phyloP scores from a whole-genome alignment of 2,113 vertebrate species.

The Baryphthengus martii region DNA sequence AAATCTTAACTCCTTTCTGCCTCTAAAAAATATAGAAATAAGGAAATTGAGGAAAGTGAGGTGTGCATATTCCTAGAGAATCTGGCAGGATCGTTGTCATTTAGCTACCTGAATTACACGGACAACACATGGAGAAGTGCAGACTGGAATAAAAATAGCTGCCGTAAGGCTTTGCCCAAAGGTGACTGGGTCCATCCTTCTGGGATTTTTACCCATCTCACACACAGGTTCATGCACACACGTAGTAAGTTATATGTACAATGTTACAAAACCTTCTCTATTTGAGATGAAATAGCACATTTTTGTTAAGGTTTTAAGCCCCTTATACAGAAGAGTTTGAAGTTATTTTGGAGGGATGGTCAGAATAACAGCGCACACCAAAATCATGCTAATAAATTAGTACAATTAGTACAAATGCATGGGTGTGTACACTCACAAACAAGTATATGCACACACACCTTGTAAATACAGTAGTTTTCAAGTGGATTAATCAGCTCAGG shows the following conservation, averaged over 20 bases:
- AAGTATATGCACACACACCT: not conserved
- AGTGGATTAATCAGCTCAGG: not conserved
- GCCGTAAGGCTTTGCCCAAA: not conserved
- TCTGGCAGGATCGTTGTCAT: not conserved
- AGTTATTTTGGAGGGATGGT: not conserved
- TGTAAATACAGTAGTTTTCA: not conserved
- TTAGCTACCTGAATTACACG: not conserved
- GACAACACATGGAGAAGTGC: not conserved
- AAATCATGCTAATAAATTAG: not conserved
- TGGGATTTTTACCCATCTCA: not conserved
- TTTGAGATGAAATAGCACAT: not conserved
- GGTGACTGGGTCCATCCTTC: not conserved
- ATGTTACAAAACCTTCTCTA: not conserved
- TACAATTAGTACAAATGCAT: too few species aligned
- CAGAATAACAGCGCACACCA: not conserved
- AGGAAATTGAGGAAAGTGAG: not conserved
- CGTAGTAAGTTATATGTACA: rapidly evolving
- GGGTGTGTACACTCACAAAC: not conserved
- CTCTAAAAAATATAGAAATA: not conserved
- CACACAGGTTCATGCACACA: not conserved
- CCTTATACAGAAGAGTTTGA: not conserved
- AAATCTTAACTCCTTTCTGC: not conserved
- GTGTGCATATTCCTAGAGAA: not conserved
- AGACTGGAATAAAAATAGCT: not conserved
- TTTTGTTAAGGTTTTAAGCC: not conserved